Evolutionary conservation across 2,797 vertebrate species (phyloP), one percentile per base, ranked within the genome.

Genomic region (Sebastes nivosus): DNA sequence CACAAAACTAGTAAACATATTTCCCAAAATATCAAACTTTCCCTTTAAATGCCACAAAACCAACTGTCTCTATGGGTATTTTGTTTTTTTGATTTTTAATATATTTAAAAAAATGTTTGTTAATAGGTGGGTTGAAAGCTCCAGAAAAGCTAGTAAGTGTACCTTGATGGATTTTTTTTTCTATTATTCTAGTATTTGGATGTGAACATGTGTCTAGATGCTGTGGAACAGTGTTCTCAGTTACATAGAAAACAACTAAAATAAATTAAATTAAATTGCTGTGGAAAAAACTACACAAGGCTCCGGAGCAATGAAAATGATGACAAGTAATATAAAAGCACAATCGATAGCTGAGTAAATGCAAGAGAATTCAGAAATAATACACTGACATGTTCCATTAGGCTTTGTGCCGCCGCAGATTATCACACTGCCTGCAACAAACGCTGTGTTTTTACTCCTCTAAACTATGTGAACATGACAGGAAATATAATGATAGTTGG

Each of bases 311-410:
- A 67, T 36, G 22, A 59, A 54, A 82, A 79, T 22, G 29, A 79
- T 72, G 58, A 63, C 61, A 83, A 72, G 69, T 46, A 27, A 52
- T 27, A 54, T 46, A 7, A 76, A 66, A 64, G 57, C 3, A 1
- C 29, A 72, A 67, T 36, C 11, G 2, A 80, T 79, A 77, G 22
- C 14, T 25, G 52, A 76, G 64, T 30, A 42, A 81, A 68, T 60
- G 64, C 13, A 8, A 24, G 55, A n/a, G 67, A 52, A 63, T 69
- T 80, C 32, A 74, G 11, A 76, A 72, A 70, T 77, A 34, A 67
- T 30, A 42, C 34, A 14, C 55, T 59, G 72, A 67, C 38, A 67
- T 71, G 50, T 82, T 86, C 77, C 71, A 77, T 82, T 80, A 80
- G 24, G 50, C 29, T 70, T 38, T 63, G 50, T 59, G 70, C 57